Evolutionary conservation across 1,140 invertebrate species (phyloP).

Genomic region (Anadara kagoshimensis): DNA sequence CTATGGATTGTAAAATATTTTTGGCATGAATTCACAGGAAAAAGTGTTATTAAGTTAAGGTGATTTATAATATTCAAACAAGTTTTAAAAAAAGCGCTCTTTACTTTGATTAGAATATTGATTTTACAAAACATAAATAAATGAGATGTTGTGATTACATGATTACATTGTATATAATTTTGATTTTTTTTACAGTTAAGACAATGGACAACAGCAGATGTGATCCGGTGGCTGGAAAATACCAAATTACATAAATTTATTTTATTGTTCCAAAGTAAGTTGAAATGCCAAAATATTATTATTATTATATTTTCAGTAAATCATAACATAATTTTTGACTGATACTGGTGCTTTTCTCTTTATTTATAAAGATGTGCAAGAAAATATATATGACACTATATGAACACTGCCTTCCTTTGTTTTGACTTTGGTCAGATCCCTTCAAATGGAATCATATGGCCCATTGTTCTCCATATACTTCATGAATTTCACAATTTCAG

Average conservation of each 20-base stretch:
- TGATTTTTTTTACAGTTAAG: constrained; percentile 11
- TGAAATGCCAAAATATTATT: not conserved
- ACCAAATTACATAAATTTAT: constrained; percentile 28
- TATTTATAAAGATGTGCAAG: not conserved
- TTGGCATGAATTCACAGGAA: not conserved
- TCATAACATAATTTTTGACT: not conserved
- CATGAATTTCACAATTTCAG: too few species aligned
- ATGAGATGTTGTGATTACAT: not conserved
- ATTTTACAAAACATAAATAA: not conserved
- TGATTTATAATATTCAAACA: not conserved
- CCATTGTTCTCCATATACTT: too few species aligned
- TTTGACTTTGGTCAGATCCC: not conserved
- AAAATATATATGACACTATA: not conserved
- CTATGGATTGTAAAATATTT: too few species aligned
- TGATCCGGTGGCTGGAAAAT: constrained; percentile 33
- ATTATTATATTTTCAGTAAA: not conserved
- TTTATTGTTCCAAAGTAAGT: constrained; percentile 38
- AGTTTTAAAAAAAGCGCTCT: not conserved
- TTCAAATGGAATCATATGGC: too few species aligned
- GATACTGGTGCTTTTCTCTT: not conserved
- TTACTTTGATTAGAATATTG: not conserved
- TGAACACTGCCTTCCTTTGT: not conserved
- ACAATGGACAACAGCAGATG: constrained; percentile 34
- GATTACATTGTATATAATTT: not conserved
- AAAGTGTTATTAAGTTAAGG: not conserved